Base-by-base conservation (phyloP, 2,113 vertebrate species). In the Ranitomeya variabilis region DNA sequence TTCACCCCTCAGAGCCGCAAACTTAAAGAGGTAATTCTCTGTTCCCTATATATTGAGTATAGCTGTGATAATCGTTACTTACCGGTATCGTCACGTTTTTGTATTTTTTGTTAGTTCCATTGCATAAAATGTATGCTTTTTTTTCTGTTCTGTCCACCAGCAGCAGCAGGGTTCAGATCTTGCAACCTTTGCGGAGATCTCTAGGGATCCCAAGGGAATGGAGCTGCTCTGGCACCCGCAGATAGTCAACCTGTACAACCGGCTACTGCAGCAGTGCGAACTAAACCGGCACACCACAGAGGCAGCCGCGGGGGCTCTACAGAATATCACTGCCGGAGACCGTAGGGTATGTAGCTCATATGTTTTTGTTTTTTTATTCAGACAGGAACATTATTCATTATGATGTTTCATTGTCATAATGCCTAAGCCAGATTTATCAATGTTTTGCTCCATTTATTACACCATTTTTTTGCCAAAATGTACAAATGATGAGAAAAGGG, bases 161-260 rank as follows among this genome's bases (percentile, higher is more conserved):
- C 90, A 95, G 92, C 91, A 93, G 90, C 94, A 91, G 84, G 95
- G 95, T 0, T 96, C 96, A 0, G 97, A 97, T 26, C 91, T 96
- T 0, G 93, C 95, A 89, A 95, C 95, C 52, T 95, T 99, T 84
- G 93, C 97, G 0, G 97, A 99, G 90, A 96, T 98, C 21, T 92
- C 96, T 6, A 95, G 95, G 90, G 95, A 96, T 86, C 98, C 98
- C 21, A 96, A 96, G 86, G 98, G 97, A 21, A 94, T 97, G 2
- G 98, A 99, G 93, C 98, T 97, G 97, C 94, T 99, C 76, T 99
- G 98, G 98, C 98, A 98, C 91, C 98, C 98, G 0, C 95, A 97
- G 90, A 95, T 97, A 0, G 95, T 99, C 89, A 93, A 90, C 11
- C 90, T 98, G 31, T 99, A 99, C 92, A 98, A 96, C 90, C 90